Conservation (phyloP, 2,888 invertebrate genomes). For the Sarcophaga subvicina region DNA sequence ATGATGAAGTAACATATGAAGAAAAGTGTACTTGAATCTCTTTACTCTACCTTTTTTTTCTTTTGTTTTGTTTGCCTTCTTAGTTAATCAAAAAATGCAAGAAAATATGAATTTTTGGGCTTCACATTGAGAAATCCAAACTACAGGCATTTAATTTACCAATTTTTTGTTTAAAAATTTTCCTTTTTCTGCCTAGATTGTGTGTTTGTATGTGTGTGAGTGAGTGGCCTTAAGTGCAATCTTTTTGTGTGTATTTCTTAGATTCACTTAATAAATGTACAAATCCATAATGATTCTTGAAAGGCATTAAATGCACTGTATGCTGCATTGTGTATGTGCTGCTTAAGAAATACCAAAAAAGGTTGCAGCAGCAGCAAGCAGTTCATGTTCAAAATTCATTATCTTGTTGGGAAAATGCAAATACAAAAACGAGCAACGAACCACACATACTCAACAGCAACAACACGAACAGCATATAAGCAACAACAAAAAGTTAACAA, state of each 20-base stretch:
- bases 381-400: slow-evolving; percentile 52
- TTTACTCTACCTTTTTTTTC: too few relatives aligned
- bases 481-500: not conserved
- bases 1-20: too few relatives aligned
- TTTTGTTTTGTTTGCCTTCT: too few relatives aligned
- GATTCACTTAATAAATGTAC: not conserved
- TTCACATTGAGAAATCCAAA: too few relatives aligned
- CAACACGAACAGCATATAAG: slow-evolving; percentile 3
- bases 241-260: not conserved
- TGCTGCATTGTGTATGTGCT: not conserved
- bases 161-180: too few relatives aligned
- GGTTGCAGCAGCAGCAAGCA: not conserved
- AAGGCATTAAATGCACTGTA: slow-evolving; percentile 7
- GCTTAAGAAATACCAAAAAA: slow-evolving; percentile 11
- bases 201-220: too few relatives aligned
- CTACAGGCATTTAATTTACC: too few relatives aligned
- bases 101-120: too few relatives aligned
- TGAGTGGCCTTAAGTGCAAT: not conserved
- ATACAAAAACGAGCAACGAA: not conserved
- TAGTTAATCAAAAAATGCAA: too few relatives aligned
- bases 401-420: slow-evolving; percentile 23
- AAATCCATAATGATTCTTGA: slow-evolving; percentile 4
- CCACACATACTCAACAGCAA: slow-evolving; percentile 21
- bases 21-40: too few relatives aligned
- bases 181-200: too few relatives aligned